phyloP scores from a whole-genome alignment of 2,113 vertebrate species.

The Cyphomyrus plagiostoma region DNA sequence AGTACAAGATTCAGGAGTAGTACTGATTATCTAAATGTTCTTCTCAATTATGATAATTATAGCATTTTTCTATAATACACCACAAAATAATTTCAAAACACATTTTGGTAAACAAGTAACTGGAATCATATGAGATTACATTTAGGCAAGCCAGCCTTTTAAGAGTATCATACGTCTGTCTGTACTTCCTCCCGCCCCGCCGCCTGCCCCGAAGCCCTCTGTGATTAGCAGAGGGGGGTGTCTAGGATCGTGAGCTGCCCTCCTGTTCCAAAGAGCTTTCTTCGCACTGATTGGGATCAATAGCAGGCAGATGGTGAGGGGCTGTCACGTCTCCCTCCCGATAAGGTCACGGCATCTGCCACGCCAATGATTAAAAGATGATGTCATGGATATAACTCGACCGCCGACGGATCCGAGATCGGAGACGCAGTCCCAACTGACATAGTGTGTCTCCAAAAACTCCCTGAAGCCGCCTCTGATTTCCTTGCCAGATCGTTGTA shows the following conservation, averaged over 20 bases:
- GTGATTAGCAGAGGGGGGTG: not conserved
- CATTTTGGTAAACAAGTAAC: not conserved
- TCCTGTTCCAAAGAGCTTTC: slow-evolving; percentile 37
- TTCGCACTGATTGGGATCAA: slow-evolving; percentile 53
- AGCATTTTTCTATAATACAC: not conserved
- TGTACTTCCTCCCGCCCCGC: not conserved
- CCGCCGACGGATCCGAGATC: slow-evolving; percentile 30
- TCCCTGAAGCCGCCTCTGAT: not conserved
- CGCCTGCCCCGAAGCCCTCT: not conserved
- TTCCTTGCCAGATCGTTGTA: not conserved
- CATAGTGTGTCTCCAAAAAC: slow-evolving; percentile 14
- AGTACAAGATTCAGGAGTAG: not conserved
- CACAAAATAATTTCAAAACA: not conserved
- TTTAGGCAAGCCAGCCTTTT: not conserved
- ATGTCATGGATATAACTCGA: slow-evolving; percentile 38
- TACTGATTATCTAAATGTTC: not conserved
- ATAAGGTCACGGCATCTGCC: slow-evolving; percentile 61
- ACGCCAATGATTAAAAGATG: slow-evolving; percentile 35
- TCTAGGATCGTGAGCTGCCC: slow-evolving; percentile 7
- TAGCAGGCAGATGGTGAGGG: slow-evolving; percentile 54
- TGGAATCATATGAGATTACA: not conserved
- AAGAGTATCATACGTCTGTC: not conserved
- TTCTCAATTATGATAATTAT: not conserved
- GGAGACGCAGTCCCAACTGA: slow-evolving; percentile 35
- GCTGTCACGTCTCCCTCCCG: slow-evolving; percentile 48